Conservation (phyloP, 2,797 vertebrate genomes). For the Parotocinclus haroldoi region DNA sequence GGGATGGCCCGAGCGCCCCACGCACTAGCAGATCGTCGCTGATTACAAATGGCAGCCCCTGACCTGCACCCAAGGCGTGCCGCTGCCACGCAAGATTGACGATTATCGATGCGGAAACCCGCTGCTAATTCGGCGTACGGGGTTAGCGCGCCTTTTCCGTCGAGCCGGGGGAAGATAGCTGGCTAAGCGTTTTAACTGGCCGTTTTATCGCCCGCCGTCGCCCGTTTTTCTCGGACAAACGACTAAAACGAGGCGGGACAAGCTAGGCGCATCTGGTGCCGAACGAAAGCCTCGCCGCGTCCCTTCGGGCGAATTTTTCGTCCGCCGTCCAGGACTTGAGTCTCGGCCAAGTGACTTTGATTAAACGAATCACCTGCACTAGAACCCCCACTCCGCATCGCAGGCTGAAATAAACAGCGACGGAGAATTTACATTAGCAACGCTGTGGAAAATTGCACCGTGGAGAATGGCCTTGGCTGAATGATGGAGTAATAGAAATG, state of each 20-base stretch:
- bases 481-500: constrained; percentile 69
- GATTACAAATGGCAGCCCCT: constrained; percentile 76
- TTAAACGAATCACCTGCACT: constrained; percentile 70
- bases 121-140: constrained; percentile 61
- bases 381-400: constrained; percentile 49
- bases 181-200: constrained; percentile 60
- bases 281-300: constrained; percentile 6
- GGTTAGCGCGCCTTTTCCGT: constrained; percentile 53
- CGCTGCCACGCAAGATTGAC: constrained; percentile 73
- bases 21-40: constrained; percentile 69
- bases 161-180: constrained; percentile 53
- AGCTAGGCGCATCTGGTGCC: constrained; percentile 7
- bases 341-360: constrained; percentile 49
- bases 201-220: too few species aligned
- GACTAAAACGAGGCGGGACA: constrained; percentile 28
- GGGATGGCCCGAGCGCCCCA: constrained; percentile 52
- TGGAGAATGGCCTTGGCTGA: constrained; percentile 55
- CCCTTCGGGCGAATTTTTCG: background rate
- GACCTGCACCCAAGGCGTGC: constrained; percentile 65
- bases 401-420: constrained; percentile 62
- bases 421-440: constrained; percentile 69
- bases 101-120: constrained; percentile 75
- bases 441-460: constrained; percentile 62
- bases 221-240: constrained; percentile 41
- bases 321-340: constrained; percentile 42